Evolutionary conservation across 1,140 invertebrate genomes (phyloP).

Genomic region (Macrotrachela quadricornifera): DNA sequence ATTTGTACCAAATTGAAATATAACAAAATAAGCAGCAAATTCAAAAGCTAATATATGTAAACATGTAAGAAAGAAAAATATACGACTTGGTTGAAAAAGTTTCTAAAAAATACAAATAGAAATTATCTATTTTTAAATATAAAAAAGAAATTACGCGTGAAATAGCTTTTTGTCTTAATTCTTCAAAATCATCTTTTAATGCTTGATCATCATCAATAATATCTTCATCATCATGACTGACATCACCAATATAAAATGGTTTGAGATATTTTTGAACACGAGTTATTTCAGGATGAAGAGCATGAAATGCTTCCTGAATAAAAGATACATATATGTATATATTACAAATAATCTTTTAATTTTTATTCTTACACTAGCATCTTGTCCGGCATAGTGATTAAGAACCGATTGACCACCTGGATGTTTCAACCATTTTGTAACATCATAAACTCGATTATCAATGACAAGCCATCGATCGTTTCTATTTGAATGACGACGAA

Average conservation of each 20-base stretch:
- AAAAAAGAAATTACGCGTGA: background rate
- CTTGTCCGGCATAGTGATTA: constrained; percentile 24
- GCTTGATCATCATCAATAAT: background rate
- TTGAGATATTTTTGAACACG: constrained; percentile 2
- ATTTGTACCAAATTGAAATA: constrained; percentile 20
- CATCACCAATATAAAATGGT: background rate
- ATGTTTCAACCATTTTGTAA: constrained; percentile 23
- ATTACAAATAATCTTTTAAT: background rate
- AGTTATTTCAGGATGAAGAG: constrained; percentile 3
- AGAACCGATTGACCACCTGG: constrained; percentile 26
- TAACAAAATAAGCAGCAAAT: constrained; percentile 17
- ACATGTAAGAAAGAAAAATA: constrained; percentile 18
- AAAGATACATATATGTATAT: background rate
- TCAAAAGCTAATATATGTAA: constrained; percentile 20
- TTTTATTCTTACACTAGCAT: constrained; percentile 17
- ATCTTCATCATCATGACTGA: background rate
- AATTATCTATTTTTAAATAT: background rate
- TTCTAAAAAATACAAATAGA: constrained; percentile 1
- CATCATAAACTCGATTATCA: constrained; percentile 22
- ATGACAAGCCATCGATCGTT: constrained; percentile 19
- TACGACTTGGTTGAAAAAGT: constrained; percentile 18
- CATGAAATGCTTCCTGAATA: background rate
- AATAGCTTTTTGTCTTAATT: background rate
- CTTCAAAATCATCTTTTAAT: constrained; percentile 2
- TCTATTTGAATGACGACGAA: constrained; percentile 12